Conservation (phyloP, 2,888 invertebrate species). For the Diplazon laetatorius region DNA sequence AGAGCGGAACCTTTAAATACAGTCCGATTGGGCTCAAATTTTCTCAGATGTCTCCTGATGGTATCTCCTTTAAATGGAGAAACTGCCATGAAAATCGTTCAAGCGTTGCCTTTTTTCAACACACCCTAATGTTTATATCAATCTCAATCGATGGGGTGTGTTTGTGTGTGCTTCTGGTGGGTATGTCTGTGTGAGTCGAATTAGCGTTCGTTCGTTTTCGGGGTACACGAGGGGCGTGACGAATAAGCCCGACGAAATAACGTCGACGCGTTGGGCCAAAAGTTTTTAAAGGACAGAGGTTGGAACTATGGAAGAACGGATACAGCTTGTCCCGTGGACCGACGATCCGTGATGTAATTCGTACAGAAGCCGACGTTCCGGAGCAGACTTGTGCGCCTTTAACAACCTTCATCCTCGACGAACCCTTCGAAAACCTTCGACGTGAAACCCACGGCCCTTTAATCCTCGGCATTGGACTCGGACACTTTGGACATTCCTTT, state of each 20-base stretch:
- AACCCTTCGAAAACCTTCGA: background rate
- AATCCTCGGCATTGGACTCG: background rate
- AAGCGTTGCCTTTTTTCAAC: no score
- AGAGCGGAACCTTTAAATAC: no score
- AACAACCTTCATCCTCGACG: background rate
- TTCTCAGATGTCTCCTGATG: no score
- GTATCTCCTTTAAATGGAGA: no score
- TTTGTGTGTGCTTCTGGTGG: no score
- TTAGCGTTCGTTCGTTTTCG: slow-evolving; percentile 32
- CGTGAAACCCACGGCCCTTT: background rate
- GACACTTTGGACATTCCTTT: background rate
- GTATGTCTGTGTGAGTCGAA: slow-evolving; percentile 9
- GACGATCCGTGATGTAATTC: slow-evolving; percentile 53
- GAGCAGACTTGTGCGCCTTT: background rate
- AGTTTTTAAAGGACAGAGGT: slow-evolving; percentile 46
- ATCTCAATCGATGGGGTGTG: no score
- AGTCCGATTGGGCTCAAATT: no score
- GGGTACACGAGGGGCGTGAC: slow-evolving; percentile 52
- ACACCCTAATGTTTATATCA: no score
- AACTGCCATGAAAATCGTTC: no score
- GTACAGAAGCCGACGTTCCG: slow-evolving; percentile 1
- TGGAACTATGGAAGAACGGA: slow-evolving; percentile 25
- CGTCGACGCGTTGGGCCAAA: background rate
- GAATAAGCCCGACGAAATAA: slow-evolving; percentile 51
- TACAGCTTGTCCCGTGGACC: slow-evolving; percentile 36